phyloP scores from a whole-genome alignment of 1,140 invertebrate species.

The Drosophila ohnishii region DNA sequence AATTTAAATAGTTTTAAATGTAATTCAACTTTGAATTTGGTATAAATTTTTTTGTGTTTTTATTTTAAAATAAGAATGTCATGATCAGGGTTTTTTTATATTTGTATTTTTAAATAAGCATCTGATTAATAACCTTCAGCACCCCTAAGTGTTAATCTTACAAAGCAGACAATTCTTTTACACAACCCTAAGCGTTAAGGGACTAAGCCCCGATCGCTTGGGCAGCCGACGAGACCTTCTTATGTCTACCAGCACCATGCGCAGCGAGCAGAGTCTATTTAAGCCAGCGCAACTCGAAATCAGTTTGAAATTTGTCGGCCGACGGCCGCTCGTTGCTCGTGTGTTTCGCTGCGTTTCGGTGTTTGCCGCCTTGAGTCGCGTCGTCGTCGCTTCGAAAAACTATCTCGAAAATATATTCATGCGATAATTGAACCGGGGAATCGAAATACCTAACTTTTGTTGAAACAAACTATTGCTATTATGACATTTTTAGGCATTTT shows the following conservation, averaged over 20 bases:
- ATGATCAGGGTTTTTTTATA: too few species aligned
- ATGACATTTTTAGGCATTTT: conserved; percentile 7
- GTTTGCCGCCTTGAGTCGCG: conserved; percentile 5
- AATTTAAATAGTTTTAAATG: neutral
- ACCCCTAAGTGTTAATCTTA: too few species aligned
- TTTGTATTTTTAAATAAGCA: too few species aligned
- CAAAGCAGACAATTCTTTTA: neutral
- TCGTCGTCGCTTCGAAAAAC: conserved; percentile 13
- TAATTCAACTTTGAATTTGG: too few species aligned
- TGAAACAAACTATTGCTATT: conserved; percentile 2
- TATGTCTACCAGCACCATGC: neutral
- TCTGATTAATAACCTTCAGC: too few species aligned
- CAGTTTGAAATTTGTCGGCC: conserved; percentile 12
- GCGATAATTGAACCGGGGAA: conserved; percentile 3
- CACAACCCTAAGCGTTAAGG: neutral
- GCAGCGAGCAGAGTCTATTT: conserved; percentile 5
- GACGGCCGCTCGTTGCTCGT: conserved; percentile 12
- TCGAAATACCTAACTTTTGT: neutral
- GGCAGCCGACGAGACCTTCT: neutral
- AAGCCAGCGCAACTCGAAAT: neutral
- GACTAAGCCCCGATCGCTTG: neutral
- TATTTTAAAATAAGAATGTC: too few species aligned
- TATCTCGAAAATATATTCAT: conserved; percentile 6
- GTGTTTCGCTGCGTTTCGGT: neutral
- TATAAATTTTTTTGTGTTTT: too few species aligned